Evolutionary conservation across 2,888 invertebrate genomes (phyloP).

Genomic region (Myopa tessellatipennis): DNA sequence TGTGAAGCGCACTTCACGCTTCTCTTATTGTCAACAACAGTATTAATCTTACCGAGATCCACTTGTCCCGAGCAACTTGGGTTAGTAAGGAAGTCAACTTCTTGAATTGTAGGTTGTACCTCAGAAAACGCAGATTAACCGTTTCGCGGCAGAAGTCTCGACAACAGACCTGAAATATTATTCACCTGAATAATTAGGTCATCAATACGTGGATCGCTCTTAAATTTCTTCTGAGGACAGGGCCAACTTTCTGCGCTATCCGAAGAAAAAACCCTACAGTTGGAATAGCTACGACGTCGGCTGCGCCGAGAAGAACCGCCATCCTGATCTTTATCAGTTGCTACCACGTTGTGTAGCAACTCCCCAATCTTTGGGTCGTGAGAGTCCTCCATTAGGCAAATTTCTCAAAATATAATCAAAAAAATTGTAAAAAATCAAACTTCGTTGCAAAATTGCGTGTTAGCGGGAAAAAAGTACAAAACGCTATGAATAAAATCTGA

Average conservation of each 20-base stretch:
- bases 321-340: not conserved
- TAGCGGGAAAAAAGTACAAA: too few species aligned
- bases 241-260: not conserved
- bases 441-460: too few species aligned
- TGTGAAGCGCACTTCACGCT: not conserved
- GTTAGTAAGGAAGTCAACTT: not conserved
- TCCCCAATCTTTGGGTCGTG: too few species aligned
- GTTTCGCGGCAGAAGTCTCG: not conserved
- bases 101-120: not conserved
- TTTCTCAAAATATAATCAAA: too few species aligned
- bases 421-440: too few species aligned
- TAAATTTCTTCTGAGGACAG: not conserved
- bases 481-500: too few species aligned
- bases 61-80: not conserved
- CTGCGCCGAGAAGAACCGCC: too few species aligned
- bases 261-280: not conserved
- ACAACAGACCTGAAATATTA: not conserved
- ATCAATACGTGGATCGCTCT: not conserved
- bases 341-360: too few species aligned
- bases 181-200: not conserved
- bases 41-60: not conserved
- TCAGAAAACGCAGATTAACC: not conserved
- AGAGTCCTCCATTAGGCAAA: too few species aligned
- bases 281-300: not conserved
- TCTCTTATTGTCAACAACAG: not conserved